Evolutionary conservation across 2,797 vertebrate species (phyloP), one percentile per base, ranked within the genome.

Genomic region (Capromys pilorides): DNA sequence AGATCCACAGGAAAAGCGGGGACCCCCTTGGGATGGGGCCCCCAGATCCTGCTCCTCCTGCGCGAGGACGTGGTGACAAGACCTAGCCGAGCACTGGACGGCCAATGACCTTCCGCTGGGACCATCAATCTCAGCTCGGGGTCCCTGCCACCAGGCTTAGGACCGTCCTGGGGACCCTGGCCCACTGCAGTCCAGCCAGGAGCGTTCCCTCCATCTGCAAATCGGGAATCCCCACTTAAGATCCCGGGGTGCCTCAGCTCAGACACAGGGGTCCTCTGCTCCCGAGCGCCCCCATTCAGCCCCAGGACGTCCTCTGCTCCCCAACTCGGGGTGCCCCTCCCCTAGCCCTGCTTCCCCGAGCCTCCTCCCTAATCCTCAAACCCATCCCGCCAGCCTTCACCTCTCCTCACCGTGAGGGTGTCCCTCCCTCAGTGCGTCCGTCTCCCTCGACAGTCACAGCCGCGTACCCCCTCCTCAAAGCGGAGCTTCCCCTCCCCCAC

Each of bases 211-310:
- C 87, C 84, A 77, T 69, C 69, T 59, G 88, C 80, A 92, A 94
- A 96, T 39, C 95, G 94, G 94, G 94, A 86, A 78, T 92, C 80
- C 86, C 93, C 84, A 87, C 93, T 95, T 93, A 90, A 94, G 96
- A 96, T 94, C 54, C 79, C 71, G 28, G 83, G 94, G 84, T 91
- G 81, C 77, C 90, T 95, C 79, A 31, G 77, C 67, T 95, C 39
- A 86, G 75, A 94, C 62, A 67, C 33, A 2, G 26, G 61, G 75
- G 33, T 84, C 10, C n/a, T 59, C 90, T 80, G n/a, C 41, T 81
- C 54, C 5, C 9, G 82, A 78, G 77, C 66, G 51, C 49, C 54
- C 54, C 39, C 6, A 1, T 36, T 77, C 61, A 92, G 69, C 31
- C 78, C 45, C 88, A 86, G 57, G 79, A 41, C 71, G 77, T 86